Conservation (phyloP, 2,888 invertebrate species). For the Parascotia fuliginaria region DNA sequence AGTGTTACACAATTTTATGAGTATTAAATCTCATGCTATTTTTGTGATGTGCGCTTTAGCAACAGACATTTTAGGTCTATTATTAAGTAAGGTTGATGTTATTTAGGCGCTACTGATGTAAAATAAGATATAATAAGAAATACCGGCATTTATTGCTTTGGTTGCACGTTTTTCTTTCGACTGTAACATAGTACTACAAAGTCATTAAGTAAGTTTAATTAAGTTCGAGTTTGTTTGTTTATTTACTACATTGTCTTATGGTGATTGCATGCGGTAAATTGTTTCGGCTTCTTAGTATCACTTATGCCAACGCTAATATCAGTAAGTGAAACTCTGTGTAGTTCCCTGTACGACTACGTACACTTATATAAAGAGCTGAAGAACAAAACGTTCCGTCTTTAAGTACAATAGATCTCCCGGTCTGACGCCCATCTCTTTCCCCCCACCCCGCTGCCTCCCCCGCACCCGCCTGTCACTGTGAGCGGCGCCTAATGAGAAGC, state of each 20-base stretch:
- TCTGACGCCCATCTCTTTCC: conserved; percentile 45
- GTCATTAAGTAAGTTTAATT: conserved; percentile 36
- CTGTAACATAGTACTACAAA: conserved; percentile 31
- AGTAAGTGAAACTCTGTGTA: conserved; percentile 56
- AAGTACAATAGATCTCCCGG: conserved; percentile 65
- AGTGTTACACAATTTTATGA: too few species aligned
- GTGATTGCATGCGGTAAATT: too few species aligned
- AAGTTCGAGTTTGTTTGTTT: conserved; percentile 10
- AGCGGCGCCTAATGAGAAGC: conserved; percentile 80
- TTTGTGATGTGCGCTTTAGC: too few species aligned
- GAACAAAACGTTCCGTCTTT: conserved; percentile 75
- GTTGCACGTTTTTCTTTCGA: conserved; percentile 30
- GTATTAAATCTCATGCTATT: too few species aligned
- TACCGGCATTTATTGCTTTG: conserved; percentile 33
- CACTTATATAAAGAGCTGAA: conserved; percentile 56
- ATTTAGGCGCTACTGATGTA: conserved; percentile 11
- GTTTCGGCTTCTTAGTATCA: too few species aligned
- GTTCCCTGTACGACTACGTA: conserved; percentile 33
- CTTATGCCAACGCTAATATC: conserved; percentile 51
- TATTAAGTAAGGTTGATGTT: too few species aligned
- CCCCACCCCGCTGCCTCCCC: conserved; percentile 18
- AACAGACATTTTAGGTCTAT: too few species aligned
- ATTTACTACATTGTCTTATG: conserved; percentile 28
- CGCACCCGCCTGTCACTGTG: conserved; percentile 48
- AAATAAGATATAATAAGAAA: conserved; percentile 38